Base-by-base conservation (phyloP, 2,797 vertebrate genomes). In the Podarcis lilfordi region DNA sequence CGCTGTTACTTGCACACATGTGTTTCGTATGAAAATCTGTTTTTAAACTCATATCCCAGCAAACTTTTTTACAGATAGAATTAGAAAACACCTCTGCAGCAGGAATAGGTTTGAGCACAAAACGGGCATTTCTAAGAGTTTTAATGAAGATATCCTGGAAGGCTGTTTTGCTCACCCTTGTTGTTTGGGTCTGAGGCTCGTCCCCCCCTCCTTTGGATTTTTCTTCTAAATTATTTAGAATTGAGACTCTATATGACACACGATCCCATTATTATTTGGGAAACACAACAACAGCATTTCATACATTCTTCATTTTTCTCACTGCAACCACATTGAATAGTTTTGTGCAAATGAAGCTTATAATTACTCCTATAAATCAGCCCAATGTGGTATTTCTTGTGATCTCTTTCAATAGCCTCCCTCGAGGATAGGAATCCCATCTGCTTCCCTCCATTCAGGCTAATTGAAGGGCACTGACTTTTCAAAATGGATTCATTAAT, bases 331-430 rank as follows among this genome's bases (percentile, higher is more conserved):
- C 94, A 96, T 90, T 94, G 92, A 95, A 94, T 82, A 95, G 91
- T 91, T 94, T 94, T 95, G 94, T 95, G 91, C 93, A 96, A 97
- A 95, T 94, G 91, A 94, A 94, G 93, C 94, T 96, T 96, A 92
- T 96, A 97, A 97, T 97, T 97, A 96, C 95, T 93, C 94, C 94
- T 94, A 96, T 97, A 97, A 98, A 98, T 97, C 94, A 96, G 93
- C 90, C 91, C 94, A 94, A 94, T 94, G 96, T 96, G 93, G 96
- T 97, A 97, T 93, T 96, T 96, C 95, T 97, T 96, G 96, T 95
- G 93, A 95, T 95, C 95, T 95, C 96, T 97, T 96, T 96, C 95
- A 93, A 75, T 95, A 93, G 93, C 96, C 91, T 95, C 96, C 96
- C 96, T 89, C 92, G 94, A 89, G 96, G 96, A 96, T 93, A 93